phyloP scores from a whole-genome alignment of 2,797 vertebrate species.

The Zalophus californianus region DNA sequence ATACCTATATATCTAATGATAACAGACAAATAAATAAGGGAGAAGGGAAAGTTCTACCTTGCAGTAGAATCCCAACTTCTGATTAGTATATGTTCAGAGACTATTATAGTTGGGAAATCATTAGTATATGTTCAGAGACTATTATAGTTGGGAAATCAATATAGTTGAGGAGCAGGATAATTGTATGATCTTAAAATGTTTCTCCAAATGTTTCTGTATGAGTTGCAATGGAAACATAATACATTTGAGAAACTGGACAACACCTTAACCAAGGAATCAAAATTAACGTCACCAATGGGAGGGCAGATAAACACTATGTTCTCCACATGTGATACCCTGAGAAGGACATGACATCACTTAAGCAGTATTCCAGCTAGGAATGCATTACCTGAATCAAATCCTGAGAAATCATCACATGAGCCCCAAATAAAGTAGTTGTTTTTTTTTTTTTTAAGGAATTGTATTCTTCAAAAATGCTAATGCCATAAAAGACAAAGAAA shows the following conservation, averaged over 20 bases:
- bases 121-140: neutral
- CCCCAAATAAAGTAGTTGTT: neutral
- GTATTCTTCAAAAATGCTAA: neutral
- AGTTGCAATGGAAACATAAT: neutral
- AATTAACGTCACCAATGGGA: neutral
- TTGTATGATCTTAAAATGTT: neutral
- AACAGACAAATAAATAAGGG: neutral
- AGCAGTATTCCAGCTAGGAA: neutral
- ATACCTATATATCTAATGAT: neutral
- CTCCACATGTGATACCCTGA: neutral
- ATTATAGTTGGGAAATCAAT: neutral
- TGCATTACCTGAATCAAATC: neutral
- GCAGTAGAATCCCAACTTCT: neutral
- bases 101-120: neutral
- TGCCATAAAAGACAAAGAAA: neutral
- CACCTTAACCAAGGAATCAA: neutral
- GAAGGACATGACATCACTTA: neutral
- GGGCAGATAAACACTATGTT: neutral
- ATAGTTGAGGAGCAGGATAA: neutral
- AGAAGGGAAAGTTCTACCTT: neutral
- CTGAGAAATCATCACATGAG: neutral
- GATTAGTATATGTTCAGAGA: neutral
- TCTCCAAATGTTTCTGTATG: neutral
- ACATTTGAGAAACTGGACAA: neutral
- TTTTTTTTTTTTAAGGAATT: neutral